These are phyloP conservation scores for Zaprionus africanus DNA, from an alignment of 1,140 invertebrate genomes.

Conservation along the genomic window DNA sequence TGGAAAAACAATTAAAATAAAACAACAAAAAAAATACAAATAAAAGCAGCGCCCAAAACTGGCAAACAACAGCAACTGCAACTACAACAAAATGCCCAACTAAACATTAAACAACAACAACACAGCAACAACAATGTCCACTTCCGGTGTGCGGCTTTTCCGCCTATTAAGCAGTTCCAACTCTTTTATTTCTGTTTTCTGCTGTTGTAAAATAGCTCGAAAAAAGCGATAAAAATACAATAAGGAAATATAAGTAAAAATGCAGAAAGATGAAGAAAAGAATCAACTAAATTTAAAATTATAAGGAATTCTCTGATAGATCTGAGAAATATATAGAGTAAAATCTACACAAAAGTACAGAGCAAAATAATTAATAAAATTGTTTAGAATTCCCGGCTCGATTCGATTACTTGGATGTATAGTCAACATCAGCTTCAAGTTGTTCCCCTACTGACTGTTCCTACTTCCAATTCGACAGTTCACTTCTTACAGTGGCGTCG, in stretches of 20 bases:
- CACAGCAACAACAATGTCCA: slow-evolving; percentile 36
- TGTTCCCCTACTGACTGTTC: neutral
- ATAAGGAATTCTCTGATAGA: neutral
- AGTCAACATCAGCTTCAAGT: neutral
- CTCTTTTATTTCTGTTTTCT: slow-evolving; percentile 5
- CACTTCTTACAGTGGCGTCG: slow-evolving; percentile 16
- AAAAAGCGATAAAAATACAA: neutral
- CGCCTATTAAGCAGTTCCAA: slow-evolving; percentile 64
- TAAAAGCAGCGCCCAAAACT: slow-evolving; percentile 32
- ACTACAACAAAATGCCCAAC: neutral
- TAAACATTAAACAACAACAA: slow-evolving; percentile 5
- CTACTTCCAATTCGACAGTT: neutral
- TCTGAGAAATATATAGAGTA: neutral
- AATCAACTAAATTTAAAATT: neutral
- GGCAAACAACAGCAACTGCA: neutral
- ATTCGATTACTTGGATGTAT: no score
- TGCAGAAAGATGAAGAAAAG: neutral
- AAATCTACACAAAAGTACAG: no score
- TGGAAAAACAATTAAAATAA: slow-evolving; percentile 50
- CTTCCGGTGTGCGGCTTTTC: slow-evolving; percentile 66
- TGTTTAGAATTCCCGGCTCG: no score
- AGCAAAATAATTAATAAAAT: no score
- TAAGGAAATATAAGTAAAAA: slow-evolving; percentile 8
- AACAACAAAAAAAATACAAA: slow-evolving; percentile 12
- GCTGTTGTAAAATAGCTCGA: neutral